Conservation (phyloP, 2,888 invertebrate species). For the Noctuana brunneofusca region DNA sequence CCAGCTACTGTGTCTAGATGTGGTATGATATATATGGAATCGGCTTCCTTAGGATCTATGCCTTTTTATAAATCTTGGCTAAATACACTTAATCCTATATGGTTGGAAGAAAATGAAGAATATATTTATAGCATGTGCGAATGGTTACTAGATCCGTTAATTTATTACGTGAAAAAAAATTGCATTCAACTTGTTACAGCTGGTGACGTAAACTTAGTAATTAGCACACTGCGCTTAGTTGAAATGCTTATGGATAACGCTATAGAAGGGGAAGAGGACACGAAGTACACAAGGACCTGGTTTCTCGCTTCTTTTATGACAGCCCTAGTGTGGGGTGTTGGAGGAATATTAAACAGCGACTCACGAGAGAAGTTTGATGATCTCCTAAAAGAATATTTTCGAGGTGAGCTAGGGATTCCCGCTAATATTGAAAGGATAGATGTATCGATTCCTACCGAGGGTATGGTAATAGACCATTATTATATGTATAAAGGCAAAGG, state of each 20-base stretch:
- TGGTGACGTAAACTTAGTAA: slow-evolving; percentile 88
- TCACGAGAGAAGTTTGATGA: slow-evolving; percentile 88
- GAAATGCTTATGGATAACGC: slow-evolving; percentile 91
- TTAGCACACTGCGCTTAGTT: slow-evolving; percentile 88
- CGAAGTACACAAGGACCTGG: slow-evolving; percentile 87
- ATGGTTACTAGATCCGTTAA: slow-evolving; percentile 91
- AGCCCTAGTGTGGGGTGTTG: slow-evolving; percentile 92
- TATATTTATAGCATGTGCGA: slow-evolving; percentile 85
- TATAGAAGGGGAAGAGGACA: slow-evolving; percentile 86
- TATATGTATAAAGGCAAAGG: slow-evolving; percentile 93
- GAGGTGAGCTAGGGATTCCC: slow-evolving; percentile 71
- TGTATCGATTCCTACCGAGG: slow-evolving; percentile 89
- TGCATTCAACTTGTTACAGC: slow-evolving; percentile 86
- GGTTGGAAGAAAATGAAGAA: slow-evolving; percentile 84
- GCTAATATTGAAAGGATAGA: slow-evolving; percentile 85
- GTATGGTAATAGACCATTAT: slow-evolving; percentile 90
- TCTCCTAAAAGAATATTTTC: slow-evolving; percentile 80
- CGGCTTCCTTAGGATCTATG: slow-evolving; percentile 90
- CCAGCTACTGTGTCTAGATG: slow-evolving; percentile 95
- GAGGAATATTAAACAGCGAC: slow-evolving; percentile 88
- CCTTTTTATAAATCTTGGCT: slow-evolving; percentile 93
- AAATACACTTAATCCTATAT: slow-evolving; percentile 83
- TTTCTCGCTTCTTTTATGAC: slow-evolving; percentile 89
- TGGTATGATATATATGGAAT: slow-evolving; percentile 96
- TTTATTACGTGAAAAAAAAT: slow-evolving; percentile 87